These are phyloP conservation scores for Brachypodius melanocephalos DNA, from an alignment of 2,113 vertebrate genomes.

Conservation along the genomic window DNA sequence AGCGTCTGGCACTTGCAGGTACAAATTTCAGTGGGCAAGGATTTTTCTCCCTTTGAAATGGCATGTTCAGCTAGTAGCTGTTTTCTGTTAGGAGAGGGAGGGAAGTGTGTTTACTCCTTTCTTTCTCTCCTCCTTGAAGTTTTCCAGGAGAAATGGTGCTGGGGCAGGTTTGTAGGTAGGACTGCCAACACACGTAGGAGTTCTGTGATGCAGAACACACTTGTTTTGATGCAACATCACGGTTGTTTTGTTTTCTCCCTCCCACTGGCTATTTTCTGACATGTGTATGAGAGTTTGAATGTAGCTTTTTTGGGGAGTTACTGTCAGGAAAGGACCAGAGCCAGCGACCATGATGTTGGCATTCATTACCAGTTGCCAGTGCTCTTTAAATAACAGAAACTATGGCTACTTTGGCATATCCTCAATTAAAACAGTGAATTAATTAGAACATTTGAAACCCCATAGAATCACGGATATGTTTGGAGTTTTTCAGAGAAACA, in stretches of 20 bases:
- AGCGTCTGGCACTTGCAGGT: neutral
- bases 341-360: rapidly evolving
- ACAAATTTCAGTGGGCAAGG: neutral
- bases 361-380: neutral
- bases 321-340: neutral
- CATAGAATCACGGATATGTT: neutral
- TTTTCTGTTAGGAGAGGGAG: neutral
- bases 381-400: neutral
- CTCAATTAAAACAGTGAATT: neutral
- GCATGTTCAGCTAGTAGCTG: rapidly evolving
- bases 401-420: neutral
- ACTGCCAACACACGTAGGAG: rapidly evolving
- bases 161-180: neutral
- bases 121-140: neutral
- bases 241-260: neutral
- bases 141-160: neutral
- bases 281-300: constrained; percentile 7
- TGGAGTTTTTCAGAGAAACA: neutral
- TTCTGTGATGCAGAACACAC: neutral
- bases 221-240: neutral
- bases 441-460: neutral
- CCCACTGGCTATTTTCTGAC: neutral
- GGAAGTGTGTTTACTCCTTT: neutral
- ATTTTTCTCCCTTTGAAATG: neutral
- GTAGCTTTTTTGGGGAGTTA: neutral